Evolutionary conservation across 2,113 vertebrate genomes (phyloP).

Genomic region (Neodon shergylaensis): DNA sequence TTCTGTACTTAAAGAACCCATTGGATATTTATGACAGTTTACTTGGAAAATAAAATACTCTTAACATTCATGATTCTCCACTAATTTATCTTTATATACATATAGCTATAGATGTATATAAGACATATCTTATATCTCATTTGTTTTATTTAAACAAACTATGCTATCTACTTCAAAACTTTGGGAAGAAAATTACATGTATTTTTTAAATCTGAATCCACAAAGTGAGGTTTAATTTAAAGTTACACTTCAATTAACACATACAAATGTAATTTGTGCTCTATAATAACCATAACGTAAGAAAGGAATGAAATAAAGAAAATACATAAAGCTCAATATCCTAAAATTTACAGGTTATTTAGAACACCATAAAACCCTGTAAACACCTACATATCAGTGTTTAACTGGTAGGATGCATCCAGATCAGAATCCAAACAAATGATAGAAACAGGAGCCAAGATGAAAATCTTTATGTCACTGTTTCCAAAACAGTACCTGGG

Average conservation of each 20-base stretch:
- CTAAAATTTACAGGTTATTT: constrained; percentile 61
- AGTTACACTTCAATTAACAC: neutral
- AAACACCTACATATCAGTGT: constrained; percentile 43
- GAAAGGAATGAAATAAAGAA: constrained; percentile 49
- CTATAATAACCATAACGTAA: neutral
- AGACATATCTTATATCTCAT: constrained; percentile 14
- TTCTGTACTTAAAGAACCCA: constrained; percentile 22
- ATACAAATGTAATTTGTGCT: neutral
- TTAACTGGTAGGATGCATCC: constrained; percentile 50
- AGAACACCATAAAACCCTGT: neutral
- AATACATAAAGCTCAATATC: constrained; percentile 52
- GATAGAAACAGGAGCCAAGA: constrained; percentile 52
- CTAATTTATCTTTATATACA: constrained; percentile 42
- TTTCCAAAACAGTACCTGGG: constrained; percentile 41
- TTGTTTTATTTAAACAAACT: constrained; percentile 33
- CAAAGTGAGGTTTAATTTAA: constrained; percentile 51
- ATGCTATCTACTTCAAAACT: constrained; percentile 35
- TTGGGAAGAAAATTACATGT: neutral
- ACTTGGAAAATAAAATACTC: neutral
- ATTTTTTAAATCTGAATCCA: neutral
- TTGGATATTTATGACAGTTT: neutral
- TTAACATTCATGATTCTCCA: neutral
- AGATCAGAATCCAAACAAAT: constrained; percentile 48
- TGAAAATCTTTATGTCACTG: constrained; percentile 62
- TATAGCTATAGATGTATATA: neutral